These are phyloP conservation scores for Allobates femoralis DNA, from an alignment of 2,797 vertebrate species.

Conservation along the genomic window DNA sequence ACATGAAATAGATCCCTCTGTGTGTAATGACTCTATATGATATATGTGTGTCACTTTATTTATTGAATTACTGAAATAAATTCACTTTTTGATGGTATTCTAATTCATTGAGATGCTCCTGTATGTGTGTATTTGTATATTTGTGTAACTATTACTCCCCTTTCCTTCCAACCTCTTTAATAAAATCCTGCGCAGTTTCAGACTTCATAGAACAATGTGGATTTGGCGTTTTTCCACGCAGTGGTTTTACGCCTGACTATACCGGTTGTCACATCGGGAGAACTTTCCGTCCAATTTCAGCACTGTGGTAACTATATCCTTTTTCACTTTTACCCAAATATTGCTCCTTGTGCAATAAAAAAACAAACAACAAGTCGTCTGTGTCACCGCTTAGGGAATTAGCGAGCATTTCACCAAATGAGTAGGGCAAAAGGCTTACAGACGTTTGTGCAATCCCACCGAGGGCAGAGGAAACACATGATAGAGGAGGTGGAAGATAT, in stretches of 20 bases:
- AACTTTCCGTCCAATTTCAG: neutral
- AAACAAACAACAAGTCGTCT: conserved; percentile 34
- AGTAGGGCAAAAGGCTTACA: conserved; percentile 64
- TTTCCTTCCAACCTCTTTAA: neutral
- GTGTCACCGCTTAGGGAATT: rapidly evolving
- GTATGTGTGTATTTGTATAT: too few relatives aligned
- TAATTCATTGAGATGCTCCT: too few relatives aligned
- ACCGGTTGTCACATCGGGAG: conserved; percentile 2
- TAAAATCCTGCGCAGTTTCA: neutral
- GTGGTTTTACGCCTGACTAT: neutral
- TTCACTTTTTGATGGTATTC: too few relatives aligned
- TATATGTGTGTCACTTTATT: too few relatives aligned
- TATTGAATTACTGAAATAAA: too few relatives aligned
- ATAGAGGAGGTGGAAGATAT: neutral
- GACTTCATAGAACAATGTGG: neutral
- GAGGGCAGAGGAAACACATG: neutral
- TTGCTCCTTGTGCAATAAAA: neutral
- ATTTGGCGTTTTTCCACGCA: neutral
- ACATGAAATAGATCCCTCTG: too few relatives aligned
- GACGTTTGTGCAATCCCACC: neutral
- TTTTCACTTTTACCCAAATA: neutral
- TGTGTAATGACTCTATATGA: too few relatives aligned
- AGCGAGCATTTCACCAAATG: neutral
- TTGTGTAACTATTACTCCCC: too few relatives aligned
- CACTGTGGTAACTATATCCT: neutral